Evolutionary conservation across 2,888 invertebrate genomes (phyloP).

Genomic region (Rotaria macrura): DNA sequence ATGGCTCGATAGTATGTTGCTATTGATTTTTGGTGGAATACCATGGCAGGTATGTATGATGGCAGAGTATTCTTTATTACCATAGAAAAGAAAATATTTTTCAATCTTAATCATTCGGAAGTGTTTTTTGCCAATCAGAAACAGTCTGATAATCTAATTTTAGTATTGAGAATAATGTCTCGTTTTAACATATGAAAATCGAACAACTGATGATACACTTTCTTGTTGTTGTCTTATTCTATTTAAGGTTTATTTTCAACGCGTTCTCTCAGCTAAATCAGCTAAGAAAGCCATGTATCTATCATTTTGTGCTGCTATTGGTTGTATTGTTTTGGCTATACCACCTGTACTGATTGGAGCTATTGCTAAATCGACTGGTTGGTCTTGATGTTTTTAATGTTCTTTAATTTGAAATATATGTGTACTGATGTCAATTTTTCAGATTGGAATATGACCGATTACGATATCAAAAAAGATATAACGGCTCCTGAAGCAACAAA

Average conservation of each 20-base stretch:
- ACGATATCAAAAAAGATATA: conserved; percentile 51
- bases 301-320: conserved; percentile 86
- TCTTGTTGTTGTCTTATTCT: conserved; percentile 54
- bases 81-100: conserved; percentile 39
- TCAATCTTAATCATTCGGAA: too few relatives aligned
- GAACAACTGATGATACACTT: background rate
- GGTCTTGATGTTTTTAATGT: conserved; percentile 35
- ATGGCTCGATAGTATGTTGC: conserved; percentile 74
- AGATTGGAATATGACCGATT: conserved; percentile 92
- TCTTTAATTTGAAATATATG: too few relatives aligned
- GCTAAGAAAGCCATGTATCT: conserved; percentile 81
- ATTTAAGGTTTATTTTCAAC: conserved; percentile 75
- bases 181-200: too few relatives aligned
- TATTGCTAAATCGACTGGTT: conserved; percentile 85
- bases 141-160: background rate
- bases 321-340: conserved; percentile 90
- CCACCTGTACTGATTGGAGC: conserved; percentile 93
- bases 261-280: conserved; percentile 87
- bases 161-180: too few relatives aligned
- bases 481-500: conserved; percentile 56
- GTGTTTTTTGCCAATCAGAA: background rate
- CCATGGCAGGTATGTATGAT: conserved; percentile 68
- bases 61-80: too few relatives aligned
- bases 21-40: conserved; percentile 85
- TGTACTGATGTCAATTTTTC: too few relatives aligned